Base-by-base conservation (phyloP, 2,113 vertebrate species). In the Scartelaos histophorus region DNA sequence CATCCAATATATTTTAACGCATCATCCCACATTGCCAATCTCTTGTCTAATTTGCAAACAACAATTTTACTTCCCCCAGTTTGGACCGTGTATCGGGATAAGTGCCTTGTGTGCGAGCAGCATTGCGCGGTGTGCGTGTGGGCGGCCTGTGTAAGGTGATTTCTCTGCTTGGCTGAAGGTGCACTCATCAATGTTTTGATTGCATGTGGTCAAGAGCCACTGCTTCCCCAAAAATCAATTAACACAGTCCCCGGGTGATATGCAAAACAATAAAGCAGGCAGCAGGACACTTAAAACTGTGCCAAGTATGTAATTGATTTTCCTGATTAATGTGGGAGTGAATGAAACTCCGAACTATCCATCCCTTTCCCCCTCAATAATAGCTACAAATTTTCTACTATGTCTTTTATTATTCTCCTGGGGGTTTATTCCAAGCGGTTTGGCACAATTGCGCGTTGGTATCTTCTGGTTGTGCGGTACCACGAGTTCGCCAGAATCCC, bases 401-500 rank as follows among this genome's bases (percentile, higher is more conserved):
- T 67, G 7, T 34, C 53, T 24, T 58, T 78, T 66, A 24, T 29
- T 70, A 24, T 65, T 22, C 67, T 70, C 67, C 0, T 22, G 24
- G 78, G 5, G 47, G 19, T 34, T 43, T 76, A 64, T 75, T 62
- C 22, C 53, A 34, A 29, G 46, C 54, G 66, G 67, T 79, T 58
- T 75, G 53, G 34, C 17, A 10, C 61, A 43, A 64, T 43, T 47
- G 38, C 38, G n/a, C n/a, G 66, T 29, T 54, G 67, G 24, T 75
- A 45, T 66, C 38, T 68, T 62, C 68, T 66, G 75, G 74, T 58
- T 72, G 35, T 72, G 29, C 57, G 62, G 54, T 86, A 69, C 66
- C 73, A 78, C 77, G 73, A 75, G 82, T 80, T 80, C 82, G 51
- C 73, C 69, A 74, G 67, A 58, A 81, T 79, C 68, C 75, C 73